Evolutionary conservation across 2,113 vertebrate species (phyloP), one percentile per base, ranked within the genome.

Genomic region (Sapayoa aenigma): DNA sequence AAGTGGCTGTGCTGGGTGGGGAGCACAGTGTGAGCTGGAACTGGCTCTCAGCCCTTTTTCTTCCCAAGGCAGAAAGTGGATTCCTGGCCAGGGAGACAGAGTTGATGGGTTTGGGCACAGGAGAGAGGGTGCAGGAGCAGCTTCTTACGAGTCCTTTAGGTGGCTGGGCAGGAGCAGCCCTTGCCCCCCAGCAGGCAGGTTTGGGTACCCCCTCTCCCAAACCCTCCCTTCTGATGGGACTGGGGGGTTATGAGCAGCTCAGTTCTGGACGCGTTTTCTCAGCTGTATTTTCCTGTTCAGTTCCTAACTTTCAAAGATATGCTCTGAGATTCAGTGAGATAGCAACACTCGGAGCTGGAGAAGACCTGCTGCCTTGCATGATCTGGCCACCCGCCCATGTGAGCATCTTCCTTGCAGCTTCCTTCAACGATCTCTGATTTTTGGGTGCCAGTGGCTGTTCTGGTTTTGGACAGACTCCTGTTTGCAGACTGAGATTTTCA

Each of bases 321-420:
- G 0, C 24, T 78, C 24, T 0, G 0, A 55, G 39, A 25, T 18
- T 63, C 0, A 4, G n/a, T n/a, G n/a, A n/a, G 28, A 13, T 55
- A 56, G 47, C 58, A 73, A 55, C 14, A 15, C n/a, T 42, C 6
- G 3, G 65, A 83, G 72, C 59, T 62, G 65, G 58, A 83, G 87
- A 62, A 66, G 72, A 52, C 37, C 66, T 68, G 68, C 58, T 76
- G 3, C 52, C 42, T 62, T 56, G 41, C 16, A 2, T 31, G 60
- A 28, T 63, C 60, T 68, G 35, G 14, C 30, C 31, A 6, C 15
- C 24, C 84, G 73, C 41, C 37, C 5, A 1, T 15, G 39, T 4
- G 3, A 39, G 12, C 8, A 7, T 49, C 66, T 81, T 72, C 49
- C 67, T 46, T 72, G 33, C 39, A 68, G 37, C 33, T 75, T 86